phyloP scores from a whole-genome alignment of 2,888 invertebrate species.

The Mimas tiliae region DNA sequence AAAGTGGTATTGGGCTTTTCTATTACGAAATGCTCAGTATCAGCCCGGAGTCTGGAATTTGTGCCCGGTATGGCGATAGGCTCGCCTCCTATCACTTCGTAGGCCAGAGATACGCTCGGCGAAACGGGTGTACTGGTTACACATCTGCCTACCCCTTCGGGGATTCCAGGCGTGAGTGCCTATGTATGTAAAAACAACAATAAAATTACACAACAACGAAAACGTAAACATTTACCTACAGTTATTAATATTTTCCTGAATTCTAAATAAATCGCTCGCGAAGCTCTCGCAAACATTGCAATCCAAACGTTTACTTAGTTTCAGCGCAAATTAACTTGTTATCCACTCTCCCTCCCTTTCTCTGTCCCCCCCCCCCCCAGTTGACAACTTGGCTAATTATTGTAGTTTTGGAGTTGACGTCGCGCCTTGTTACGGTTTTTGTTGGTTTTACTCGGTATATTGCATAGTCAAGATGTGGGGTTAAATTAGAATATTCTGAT shows the following conservation, averaged over 20 bases:
- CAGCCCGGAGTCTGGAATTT: no score
- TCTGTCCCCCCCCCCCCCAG: slow-evolving; percentile 33
- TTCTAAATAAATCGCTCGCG: slow-evolving; percentile 22
- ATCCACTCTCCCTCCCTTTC: slow-evolving; percentile 27
- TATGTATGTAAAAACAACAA: background rate
- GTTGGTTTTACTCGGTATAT: background rate
- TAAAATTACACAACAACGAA: no score
- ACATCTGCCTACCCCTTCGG: no score
- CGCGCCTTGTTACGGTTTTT: slow-evolving; percentile 16
- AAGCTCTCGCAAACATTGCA: slow-evolving; percentile 8
- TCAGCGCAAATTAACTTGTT: slow-evolving; percentile 66
- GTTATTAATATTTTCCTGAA: slow-evolving; percentile 18
- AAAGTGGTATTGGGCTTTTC: no score
- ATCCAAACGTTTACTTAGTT: slow-evolving; percentile 55
- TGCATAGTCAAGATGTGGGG: background rate
- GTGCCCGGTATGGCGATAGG: no score
- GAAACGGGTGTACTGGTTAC: no score
- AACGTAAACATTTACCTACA: slow-evolving; percentile 5
- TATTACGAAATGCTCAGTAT: no score
- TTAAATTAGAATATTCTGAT: background rate
- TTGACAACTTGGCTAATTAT: slow-evolving; percentile 50
- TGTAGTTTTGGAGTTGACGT: slow-evolving; percentile 20
- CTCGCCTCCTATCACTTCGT: no score
- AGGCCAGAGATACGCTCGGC: no score
- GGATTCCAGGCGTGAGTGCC: no score